A percentile compares a stretch with the other conserved stretches of the same genome.
phyloP scores from a whole-genome alignment of 2,797 vertebrate species.

The Acestrorhynchus altus region DNA sequence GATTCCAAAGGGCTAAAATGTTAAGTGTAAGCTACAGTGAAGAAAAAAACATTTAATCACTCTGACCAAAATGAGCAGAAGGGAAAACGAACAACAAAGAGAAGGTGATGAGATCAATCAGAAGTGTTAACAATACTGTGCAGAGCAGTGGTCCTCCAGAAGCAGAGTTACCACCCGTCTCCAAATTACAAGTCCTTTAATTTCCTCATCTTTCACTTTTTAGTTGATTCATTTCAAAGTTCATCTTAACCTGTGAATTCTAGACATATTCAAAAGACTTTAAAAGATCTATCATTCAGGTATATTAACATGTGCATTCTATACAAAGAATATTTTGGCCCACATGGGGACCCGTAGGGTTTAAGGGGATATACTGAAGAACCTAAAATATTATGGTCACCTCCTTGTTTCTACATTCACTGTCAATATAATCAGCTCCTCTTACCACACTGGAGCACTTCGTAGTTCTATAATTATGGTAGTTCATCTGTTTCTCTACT shows the following conservation, averaged over 20 bases:
- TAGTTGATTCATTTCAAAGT: not conserved
- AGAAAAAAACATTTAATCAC: not conserved
- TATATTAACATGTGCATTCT: not conserved
- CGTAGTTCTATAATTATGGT: too few species aligned
- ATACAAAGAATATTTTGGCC: not conserved
- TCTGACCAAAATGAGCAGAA: too few species aligned
- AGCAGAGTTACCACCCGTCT: not conserved
- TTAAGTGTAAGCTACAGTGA: not conserved
- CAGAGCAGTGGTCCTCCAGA: not conserved
- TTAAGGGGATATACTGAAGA: not conserved
- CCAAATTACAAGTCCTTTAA: not conserved
- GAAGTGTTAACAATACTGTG: not conserved
- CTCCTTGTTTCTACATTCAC: too few species aligned
- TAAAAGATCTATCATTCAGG: not conserved
- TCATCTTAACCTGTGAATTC: not conserved
- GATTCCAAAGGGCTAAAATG: conserved; percentile 24
- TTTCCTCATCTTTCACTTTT: not conserved
- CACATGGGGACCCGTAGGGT: not conserved
- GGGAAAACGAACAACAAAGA: not conserved
- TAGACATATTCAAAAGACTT: not conserved
- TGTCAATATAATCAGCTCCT: too few species aligned
- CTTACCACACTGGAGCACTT: too few species aligned
- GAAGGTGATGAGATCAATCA: not conserved
- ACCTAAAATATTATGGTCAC: too few species aligned
- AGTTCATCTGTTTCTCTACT: too few species aligned